Evolutionary conservation across 2,113 vertebrate genomes (phyloP).

Genomic region (Sturnira hondurensis): DNA sequence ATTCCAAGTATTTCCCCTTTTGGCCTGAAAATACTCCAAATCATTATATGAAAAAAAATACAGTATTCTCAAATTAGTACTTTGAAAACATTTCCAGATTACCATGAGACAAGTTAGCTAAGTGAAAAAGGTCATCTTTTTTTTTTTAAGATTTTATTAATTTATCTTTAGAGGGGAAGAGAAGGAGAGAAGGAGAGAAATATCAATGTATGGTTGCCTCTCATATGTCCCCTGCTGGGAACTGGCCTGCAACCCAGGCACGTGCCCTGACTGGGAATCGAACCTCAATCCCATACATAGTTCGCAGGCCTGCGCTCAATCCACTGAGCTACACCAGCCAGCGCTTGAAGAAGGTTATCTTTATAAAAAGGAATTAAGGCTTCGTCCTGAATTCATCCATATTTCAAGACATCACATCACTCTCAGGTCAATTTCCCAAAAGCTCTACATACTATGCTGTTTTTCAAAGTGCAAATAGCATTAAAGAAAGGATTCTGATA

Average conservation of each 20-base stretch:
- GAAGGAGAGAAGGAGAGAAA: no score
- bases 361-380: background rate
- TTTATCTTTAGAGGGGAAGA: no score
- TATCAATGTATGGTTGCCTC: no score
- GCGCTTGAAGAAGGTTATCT: background rate
- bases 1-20: background rate
- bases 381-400: background rate
- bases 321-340: no score
- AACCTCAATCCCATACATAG: no score
- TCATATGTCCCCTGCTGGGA: no score
- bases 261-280: no score
- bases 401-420: background rate
- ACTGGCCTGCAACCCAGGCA: no score
- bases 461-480: background rate
- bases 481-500: background rate
- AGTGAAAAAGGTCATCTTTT: background rate
- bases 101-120: background rate
- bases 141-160: no score
- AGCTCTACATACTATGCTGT: background rate
- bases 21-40: background rate
- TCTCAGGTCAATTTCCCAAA: background rate
- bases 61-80: background rate
- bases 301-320: no score
- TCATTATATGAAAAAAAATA: background rate
- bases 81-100: background rate